A percentile compares a stretch with the other conserved stretches of the same genome.
Conservation (phyloP, 2,888 invertebrate genomes). For the Catocala sponsa region DNA sequence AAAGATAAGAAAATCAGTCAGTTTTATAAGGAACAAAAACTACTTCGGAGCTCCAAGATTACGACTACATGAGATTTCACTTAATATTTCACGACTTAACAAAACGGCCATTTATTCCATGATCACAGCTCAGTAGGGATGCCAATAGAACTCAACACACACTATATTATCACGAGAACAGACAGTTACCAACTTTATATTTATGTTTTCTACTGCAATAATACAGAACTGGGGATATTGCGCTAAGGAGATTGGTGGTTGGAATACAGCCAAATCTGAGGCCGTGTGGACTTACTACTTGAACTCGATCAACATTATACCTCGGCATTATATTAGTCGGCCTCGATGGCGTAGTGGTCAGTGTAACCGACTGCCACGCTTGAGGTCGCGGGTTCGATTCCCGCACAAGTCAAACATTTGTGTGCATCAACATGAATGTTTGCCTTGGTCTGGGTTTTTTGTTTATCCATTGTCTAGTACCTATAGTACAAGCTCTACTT, state of each 20-base stretch:
- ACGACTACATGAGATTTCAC: neutral
- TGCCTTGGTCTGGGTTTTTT: too few relatives aligned
- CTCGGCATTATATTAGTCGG: too few relatives aligned
- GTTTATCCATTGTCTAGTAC: too few relatives aligned
- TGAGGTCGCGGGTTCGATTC: too few relatives aligned
- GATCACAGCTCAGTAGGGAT: slow-evolving; percentile 22
- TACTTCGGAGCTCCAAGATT: too few relatives aligned
- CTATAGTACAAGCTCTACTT: too few relatives aligned
- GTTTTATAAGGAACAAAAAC: too few relatives aligned
- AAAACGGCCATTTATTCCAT: slow-evolving; percentile 4
- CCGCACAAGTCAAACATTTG: too few relatives aligned
- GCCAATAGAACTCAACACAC: slow-evolving; percentile 44
- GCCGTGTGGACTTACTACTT: slow-evolving; percentile 41
- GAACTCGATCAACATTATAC: slow-evolving; percentile 21
- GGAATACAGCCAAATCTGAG: slow-evolving; percentile 67
- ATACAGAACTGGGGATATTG: slow-evolving; percentile 55
- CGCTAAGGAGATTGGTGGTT: slow-evolving; percentile 69
- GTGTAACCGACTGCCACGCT: too few relatives aligned
- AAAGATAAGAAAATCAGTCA: too few relatives aligned
- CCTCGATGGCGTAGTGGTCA: too few relatives aligned
- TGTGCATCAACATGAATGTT: too few relatives aligned
- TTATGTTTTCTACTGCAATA: slow-evolving; percentile 61
- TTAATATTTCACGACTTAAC: neutral
- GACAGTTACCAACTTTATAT: slow-evolving; percentile 58
- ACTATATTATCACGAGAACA: slow-evolving; percentile 37